Conservation (phyloP, 1,140 invertebrate genomes). For the Harpegnathos saltator region DNA sequence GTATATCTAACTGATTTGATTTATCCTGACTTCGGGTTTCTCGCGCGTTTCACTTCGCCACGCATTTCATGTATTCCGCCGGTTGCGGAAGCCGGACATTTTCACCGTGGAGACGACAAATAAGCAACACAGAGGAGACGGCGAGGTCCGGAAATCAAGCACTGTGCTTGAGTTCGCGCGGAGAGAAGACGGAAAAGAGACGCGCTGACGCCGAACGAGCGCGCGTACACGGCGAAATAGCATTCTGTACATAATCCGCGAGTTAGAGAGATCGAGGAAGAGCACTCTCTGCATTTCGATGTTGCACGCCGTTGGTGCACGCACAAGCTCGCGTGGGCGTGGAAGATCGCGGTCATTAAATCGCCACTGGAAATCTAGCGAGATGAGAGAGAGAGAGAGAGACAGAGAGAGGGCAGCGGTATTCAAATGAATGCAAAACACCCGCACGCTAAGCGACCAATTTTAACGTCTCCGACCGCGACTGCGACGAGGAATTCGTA, state of each 20-base stretch:
- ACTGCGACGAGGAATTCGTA: neutral
- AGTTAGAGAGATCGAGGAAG: constrained; percentile 59
- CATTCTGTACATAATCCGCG: constrained; percentile 39
- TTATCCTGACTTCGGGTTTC: too few relatives aligned
- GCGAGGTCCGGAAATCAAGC: constrained; percentile 21
- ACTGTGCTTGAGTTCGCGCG: neutral
- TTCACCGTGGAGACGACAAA: neutral
- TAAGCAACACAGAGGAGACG: neutral
- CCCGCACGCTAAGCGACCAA: constrained; percentile 1
- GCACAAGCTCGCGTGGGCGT: constrained; percentile 65
- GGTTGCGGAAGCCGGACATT: neutral
- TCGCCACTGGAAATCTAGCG: constrained; percentile 49
- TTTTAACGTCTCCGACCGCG: neutral
- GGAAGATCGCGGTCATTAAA: constrained; percentile 74
- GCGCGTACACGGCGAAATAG: constrained; percentile 26
- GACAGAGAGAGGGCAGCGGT: constrained; percentile 12
- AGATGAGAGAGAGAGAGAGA: too few relatives aligned
- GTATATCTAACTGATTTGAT: neutral
- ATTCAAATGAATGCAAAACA: constrained; percentile 52
- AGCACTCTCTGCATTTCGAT: constrained; percentile 67
- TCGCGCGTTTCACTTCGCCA: too few relatives aligned
- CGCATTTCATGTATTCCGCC: neutral
- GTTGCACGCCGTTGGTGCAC: constrained; percentile 47
- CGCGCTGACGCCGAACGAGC: neutral
- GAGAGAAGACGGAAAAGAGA: neutral